These are phyloP conservation scores for Trididemnum nubilum DNA, from an alignment of 23 tunicate species.

Conservation along the genomic window DNA sequence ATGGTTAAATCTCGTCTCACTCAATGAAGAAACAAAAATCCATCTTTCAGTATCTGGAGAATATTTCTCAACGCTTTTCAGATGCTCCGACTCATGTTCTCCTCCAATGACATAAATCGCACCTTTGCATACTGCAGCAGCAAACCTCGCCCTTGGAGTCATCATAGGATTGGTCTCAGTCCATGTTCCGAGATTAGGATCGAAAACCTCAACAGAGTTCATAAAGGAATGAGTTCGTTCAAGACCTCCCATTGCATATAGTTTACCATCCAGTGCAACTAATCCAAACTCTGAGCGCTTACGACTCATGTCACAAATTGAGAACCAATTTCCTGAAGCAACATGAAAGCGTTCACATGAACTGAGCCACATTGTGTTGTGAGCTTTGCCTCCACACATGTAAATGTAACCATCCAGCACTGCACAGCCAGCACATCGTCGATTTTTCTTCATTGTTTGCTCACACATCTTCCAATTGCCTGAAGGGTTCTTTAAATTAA, in stretches of 20 bases:
- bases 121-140: conserved; percentile 15
- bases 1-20: conserved; percentile 23
- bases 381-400: conserved; percentile 32
- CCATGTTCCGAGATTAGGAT: conserved; percentile 3
- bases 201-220: not conserved
- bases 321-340: not conserved
- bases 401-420: conserved; percentile 13
- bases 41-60: not conserved
- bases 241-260: conserved; percentile 23
- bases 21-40: not conserved
- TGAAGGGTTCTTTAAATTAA: not conserved
- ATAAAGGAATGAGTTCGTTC: conserved; percentile 8
- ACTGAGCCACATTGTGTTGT: conserved; percentile 30
- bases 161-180: not conserved
- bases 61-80: conserved; percentile 19
- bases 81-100: not conserved
- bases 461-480: not conserved
- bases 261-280: not conserved
- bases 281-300: conserved; percentile 29
- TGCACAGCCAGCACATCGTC: conserved; percentile 33
- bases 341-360: conserved; percentile 27
- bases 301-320: conserved; percentile 9
- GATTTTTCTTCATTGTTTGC: not conserved
- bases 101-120: conserved; percentile 35
- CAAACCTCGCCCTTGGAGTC: conserved; percentile 22